phyloP scores from a whole-genome alignment of 2,797 vertebrate species.

The Odontamblyopus lacepedii region DNA sequence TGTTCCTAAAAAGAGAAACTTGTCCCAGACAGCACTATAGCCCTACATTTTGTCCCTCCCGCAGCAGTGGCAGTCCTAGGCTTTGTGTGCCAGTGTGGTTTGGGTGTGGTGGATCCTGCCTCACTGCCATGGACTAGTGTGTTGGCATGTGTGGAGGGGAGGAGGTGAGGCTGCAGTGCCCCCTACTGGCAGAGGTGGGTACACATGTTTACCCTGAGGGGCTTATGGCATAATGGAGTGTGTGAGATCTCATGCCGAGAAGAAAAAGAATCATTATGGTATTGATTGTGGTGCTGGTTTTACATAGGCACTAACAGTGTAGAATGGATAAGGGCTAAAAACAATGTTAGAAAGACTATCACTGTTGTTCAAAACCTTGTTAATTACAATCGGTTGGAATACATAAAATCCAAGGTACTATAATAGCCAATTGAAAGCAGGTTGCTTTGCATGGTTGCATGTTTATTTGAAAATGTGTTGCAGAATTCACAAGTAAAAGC shows the following conservation, averaged over 20 bases:
- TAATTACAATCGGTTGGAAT: no score
- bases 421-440: no score
- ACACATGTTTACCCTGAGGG: neutral
- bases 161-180: constrained; percentile 65
- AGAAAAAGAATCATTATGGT: constrained; percentile 12
- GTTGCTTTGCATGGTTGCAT: no score
- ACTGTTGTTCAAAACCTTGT: no score
- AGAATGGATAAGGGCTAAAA: neutral
- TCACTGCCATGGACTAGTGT: constrained; percentile 15
- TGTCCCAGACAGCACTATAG: constrained; percentile 13
- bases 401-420: no score
- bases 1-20: constrained; percentile 29
- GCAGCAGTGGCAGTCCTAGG: constrained; percentile 7
- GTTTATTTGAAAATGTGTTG: no score
- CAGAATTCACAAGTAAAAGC: no score
- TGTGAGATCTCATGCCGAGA: constrained; percentile 22
- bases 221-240: constrained; percentile 3
- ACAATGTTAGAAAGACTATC: neutral
- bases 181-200: constrained; percentile 69
- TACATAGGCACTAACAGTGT: neutral
- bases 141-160: constrained; percentile 14
- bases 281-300: constrained; percentile 21
- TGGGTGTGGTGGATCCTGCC: constrained; percentile 56
- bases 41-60: neutral
- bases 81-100: constrained; percentile 40